Evolutionary conservation across 2,113 vertebrate genomes (phyloP), one percentile per base, ranked within the genome.

Genomic region (Strigops habroptila): DNA sequence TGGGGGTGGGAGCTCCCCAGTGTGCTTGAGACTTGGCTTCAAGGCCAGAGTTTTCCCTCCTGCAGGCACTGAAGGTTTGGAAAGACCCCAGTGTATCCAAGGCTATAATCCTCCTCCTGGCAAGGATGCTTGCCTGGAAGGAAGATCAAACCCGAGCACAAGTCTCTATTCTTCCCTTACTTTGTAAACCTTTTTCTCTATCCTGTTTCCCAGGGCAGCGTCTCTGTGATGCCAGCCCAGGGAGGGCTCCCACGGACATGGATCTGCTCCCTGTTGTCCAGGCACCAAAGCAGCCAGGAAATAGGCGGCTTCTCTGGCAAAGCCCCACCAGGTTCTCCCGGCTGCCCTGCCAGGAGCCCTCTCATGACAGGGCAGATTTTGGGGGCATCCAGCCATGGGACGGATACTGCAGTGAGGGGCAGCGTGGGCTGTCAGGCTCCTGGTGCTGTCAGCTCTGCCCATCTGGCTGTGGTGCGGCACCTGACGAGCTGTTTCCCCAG

Each of bases 101-200:
- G 91, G 51, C 24, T 81, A 63, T 89, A 95, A 95, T 91, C 69
- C 69, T 23, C 12, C 13, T 89, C 27, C 73, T 95, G 96, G 93
- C 94, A 95, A 73, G 65, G 80, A 78, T 19, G 4, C 30, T 55
- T 43, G 64, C 73, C 57, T 91, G 94, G 83, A 91, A 68, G 35
- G 37, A 75, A 96, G 79, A 89, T 79, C 74, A 96, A 91, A 92
- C 21, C n/a, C 43, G 35, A 84, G 35, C 39, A 84, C 60, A 93
- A 92, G 9, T 51, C 77, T 48, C 73, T 24, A 71, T 91, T 95
- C 86, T 93, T 67, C 16, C 13, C 27, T 89, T 84, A 23, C 43
- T 90, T 93, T 68, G 83, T 84, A 48, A 95, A 84, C 6, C 13
- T 10, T 75, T 88, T 92, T 81, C 24, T 81, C 37, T 59, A 33